Evolutionary conservation across 2,888 invertebrate species (phyloP), one percentile per base, ranked within the genome.

Genomic region (Scaptodrosophila latifasciaeformis): DNA sequence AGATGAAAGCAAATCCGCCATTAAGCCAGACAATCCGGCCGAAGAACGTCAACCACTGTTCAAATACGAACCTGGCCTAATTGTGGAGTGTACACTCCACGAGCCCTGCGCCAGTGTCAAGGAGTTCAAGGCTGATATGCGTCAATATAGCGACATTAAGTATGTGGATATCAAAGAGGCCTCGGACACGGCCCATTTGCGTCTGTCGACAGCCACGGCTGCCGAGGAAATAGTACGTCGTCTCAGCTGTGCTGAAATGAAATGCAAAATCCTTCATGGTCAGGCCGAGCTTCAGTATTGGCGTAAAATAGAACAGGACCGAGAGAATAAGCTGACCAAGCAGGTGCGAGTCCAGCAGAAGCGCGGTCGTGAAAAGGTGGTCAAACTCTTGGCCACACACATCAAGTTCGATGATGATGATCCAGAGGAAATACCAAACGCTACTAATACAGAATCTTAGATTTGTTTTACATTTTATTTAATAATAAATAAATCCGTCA

Each of bases 141-240:
- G 89, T 65, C 88, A 89, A 51, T 89, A 91, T 61, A 84, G 88
- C 13, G 90, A 90, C 24, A 90, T 94, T 0, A 89, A 92, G 64
- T 96, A 95, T 79, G 91, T 96, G 1, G 96, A 97, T 78, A 89
- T 93, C 0, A 90, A 91, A 62, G 92, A 92, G 65, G 93, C 92
- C 2, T 90, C 90, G 49, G 87, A 88, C 5, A 89, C 91, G 67
- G 92, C 91, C 0, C 90, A 90, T 79, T 87, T 95, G 3, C 88
- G 95, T 45, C 92, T 94, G 37, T 89, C 89, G 55, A 85, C 87
- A 0, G 77, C 88, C 0, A 85, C 84, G 49, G 86, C 88, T 39
- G 89, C 90, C 2, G 65, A 68, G 6, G 77, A 83, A 5, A 66
- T 86, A 43, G 55, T 81, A 0, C 68, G 66, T 29, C 75, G 79